Evolutionary conservation across 2,797 vertebrate genomes (phyloP), one percentile per base, ranked within the genome.

Genomic region (Carcharodon carcharias): DNA sequence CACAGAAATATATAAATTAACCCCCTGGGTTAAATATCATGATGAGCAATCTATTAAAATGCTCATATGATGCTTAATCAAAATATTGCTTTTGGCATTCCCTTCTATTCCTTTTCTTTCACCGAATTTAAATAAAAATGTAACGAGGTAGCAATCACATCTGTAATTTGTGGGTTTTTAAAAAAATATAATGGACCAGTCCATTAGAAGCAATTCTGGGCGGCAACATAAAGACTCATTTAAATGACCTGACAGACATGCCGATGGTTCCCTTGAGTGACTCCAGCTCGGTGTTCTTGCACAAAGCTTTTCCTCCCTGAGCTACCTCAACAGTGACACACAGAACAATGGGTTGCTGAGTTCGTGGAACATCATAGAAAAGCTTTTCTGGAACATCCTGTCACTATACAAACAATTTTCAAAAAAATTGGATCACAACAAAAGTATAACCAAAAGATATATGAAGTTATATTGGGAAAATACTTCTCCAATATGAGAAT

Each of bases 271-370:
- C 28, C 31, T 50, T 28, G 26, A 77, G 31, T 77, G 50, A 77
- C 5, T 56, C 67, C 67, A 31, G 50, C 16, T 35, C 45, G 31
- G 35, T 73, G 94, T 58, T 28, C 40, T 77, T 77, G 69, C 69
- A 95, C 92, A 95, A 71, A 95, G 92, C 92, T 56, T 50, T 95
- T 95, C 94, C 69, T 18, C 94, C 69, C 28, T 95, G 69, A n/a
- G 69, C 69, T 95, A 73, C 50, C 50, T 77, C 71, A 69, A 95
- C 94, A 73, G 71, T 28, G 28, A 56, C 50, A 95, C 65, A 95
- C 69, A 56, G 50, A 95, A 95, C 69, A 95, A 58, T 77, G 69
- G 45, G 67, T 77, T 95, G 28, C 69, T 95, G 94, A 71, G 54
- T 54, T 71, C n/a, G 40, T 14, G 28, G 67, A 73, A 56, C 50